A percentile compares a stretch with the other conserved stretches of the same genome.
Conservation (phyloP, 2,797 vertebrate species). For the Eulemur albifrons region DNA sequence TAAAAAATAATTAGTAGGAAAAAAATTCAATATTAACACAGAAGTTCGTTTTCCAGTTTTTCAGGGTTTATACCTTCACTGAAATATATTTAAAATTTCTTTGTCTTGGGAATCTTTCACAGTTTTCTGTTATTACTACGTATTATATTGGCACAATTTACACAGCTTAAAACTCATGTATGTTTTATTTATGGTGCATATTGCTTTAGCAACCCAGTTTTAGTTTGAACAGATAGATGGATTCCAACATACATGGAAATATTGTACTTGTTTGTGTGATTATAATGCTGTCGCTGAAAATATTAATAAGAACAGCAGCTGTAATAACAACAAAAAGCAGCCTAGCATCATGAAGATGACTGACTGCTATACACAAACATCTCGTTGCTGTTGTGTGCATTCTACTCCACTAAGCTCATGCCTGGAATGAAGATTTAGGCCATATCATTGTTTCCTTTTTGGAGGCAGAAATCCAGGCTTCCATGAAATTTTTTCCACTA, state of each 20-base stretch:
- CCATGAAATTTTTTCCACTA: not conserved
- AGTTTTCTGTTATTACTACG: not conserved
- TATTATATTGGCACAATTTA: not conserved
- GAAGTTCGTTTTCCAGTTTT: not conserved
- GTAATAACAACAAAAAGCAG: not conserved
- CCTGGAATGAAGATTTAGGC: not conserved
- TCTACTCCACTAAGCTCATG: not conserved
- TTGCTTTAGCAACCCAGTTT: not conserved
- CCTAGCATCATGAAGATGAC: fast-evolving
- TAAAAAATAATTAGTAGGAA: not conserved
- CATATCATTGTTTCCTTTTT: not conserved
- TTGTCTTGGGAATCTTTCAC: not conserved
- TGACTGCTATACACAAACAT: not conserved
- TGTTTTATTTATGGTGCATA: not conserved
- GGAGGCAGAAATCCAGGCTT: not conserved
- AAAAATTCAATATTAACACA: not conserved
- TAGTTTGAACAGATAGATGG: not conserved
- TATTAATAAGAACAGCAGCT: not conserved
- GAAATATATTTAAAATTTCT: not conserved
- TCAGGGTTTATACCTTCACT: not conserved
- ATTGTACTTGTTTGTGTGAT: not conserved
- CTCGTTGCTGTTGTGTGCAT: not conserved
- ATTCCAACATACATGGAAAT: not conserved
- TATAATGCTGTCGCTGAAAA: not conserved
- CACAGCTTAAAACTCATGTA: not conserved